These are phyloP conservation scores for Sinopyrophorus schimmeli DNA, from an alignment of 2,888 invertebrate species.

Conservation along the genomic window DNA sequence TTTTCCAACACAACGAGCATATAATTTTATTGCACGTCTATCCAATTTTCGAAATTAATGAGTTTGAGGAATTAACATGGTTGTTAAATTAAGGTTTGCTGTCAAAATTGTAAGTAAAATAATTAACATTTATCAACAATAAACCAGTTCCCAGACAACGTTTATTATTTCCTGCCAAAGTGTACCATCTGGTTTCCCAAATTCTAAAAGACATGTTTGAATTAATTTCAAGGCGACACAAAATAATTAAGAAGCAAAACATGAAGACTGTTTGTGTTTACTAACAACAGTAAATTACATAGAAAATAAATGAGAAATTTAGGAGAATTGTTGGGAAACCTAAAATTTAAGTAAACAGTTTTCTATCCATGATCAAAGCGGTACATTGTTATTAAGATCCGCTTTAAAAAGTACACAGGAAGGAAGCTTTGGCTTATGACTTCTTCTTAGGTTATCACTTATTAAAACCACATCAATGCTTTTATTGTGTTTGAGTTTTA, in stretches of 20 bases:
- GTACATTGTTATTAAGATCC: slow-evolving; percentile 10
- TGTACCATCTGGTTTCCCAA: slow-evolving; percentile 26
- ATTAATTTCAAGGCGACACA: slow-evolving; percentile 7
- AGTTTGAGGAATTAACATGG: too few species aligned
- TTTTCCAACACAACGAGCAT: too few species aligned
- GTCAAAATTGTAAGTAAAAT: slow-evolving; percentile 7
- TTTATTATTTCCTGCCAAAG: slow-evolving; percentile 31
- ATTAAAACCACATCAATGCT: slow-evolving; percentile 16
- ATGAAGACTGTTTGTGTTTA: neutral
- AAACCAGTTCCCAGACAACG: slow-evolving; percentile 11
- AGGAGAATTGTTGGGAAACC: slow-evolving; percentile 6
- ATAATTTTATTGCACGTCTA: too few species aligned
- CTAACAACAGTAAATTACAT: slow-evolving; percentile 3
- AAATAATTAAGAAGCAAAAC: slow-evolving; percentile 3
- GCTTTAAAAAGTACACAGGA: slow-evolving; percentile 31
- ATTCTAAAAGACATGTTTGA: slow-evolving; percentile 11
- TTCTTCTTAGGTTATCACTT: slow-evolving; percentile 31
- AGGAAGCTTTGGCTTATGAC: slow-evolving; percentile 43
- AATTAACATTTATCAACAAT: slow-evolving; percentile 18
- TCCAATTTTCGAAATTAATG: too few species aligned
- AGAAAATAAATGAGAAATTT: slow-evolving; percentile 11
- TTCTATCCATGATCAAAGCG: slow-evolving; percentile 11
- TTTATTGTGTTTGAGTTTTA: slow-evolving; percentile 4
- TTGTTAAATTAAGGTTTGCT: neutral
- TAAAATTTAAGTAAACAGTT: slow-evolving; percentile 2